Base-by-base conservation (phyloP, 2,797 vertebrate species). In the Parotocinclus haroldoi region DNA sequence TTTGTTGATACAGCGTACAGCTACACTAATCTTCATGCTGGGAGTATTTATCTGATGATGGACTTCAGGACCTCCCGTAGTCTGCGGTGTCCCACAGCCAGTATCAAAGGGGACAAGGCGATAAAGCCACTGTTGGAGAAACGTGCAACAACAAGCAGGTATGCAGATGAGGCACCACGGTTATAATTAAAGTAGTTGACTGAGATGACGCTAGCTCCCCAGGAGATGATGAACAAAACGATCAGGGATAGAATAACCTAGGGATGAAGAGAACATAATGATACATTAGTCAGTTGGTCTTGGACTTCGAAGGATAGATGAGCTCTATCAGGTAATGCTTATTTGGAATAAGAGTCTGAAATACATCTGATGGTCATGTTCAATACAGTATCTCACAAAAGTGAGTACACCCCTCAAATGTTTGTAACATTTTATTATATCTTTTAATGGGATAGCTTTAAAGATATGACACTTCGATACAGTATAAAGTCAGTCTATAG, bases 121-220 rank as follows among this genome's bases (percentile, higher is more conserved):
- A 91, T 89, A 69, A 92, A 93, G 58, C 81, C 77, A 3, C 85
- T 88, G 80, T 90, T 87, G 61, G 84, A 81, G 71, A 91, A 91
- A 46, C 89, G 89, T 16, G 91, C 85, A 13, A 91, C 71, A 46
- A 87, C 73, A 60, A 91, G 76, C 37, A 93, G 79, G 62, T 81
- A 89, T 2, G 83, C 68, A 0, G 83, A 56, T 0, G 88, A 84
- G 0, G 77, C 63, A 18, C 87, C 85, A 0, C 71, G 78, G 71
- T 85, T 89, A 71, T 92, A 92, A 83, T 92, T 93, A 77, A 91
- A 91, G 53, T 89, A 91, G 81, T 90, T 91, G 57, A 90, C 81
- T 3, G 91, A 90, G 68, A 92, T 79, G 11, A 92, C 63, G 68
- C 89, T 92, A 66, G 88, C 88, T 67, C 90, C 89, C 90, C 91